phyloP scores from a whole-genome alignment of 2,888 invertebrate species.

The Lymantria dispar region DNA sequence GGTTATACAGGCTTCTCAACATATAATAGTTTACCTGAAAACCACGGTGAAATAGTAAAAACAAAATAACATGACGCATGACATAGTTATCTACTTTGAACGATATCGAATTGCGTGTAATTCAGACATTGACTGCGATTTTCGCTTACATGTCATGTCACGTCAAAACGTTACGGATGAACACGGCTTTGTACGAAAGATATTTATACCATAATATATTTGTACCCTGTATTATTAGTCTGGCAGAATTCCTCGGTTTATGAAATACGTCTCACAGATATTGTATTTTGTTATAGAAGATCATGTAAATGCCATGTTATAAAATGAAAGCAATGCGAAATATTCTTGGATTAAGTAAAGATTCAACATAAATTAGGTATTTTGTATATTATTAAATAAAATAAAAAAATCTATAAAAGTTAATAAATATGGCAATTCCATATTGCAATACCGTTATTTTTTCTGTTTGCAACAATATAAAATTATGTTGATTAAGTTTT shows the following conservation, averaged over 20 bases:
- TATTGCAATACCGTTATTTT: too few species aligned
- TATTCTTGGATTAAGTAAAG: neutral
- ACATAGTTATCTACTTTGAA: slow-evolving; percentile 28
- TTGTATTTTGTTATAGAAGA: neutral
- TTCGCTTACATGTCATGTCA: slow-evolving; percentile 47
- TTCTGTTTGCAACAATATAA: too few species aligned
- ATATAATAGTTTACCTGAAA: neutral
- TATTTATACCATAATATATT: slow-evolving; percentile 21
- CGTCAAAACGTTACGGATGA: slow-evolving; percentile 48
- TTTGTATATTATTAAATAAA: too few species aligned
- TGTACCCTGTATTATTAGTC: slow-evolving; percentile 9
- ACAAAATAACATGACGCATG: slow-evolving; percentile 23
- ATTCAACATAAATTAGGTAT: neutral
- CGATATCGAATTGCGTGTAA: slow-evolving; percentile 52
- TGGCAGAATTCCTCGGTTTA: neutral
- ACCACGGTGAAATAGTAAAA: slow-evolving; percentile 9
- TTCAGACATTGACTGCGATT: slow-evolving; percentile 53
- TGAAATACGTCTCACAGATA: slow-evolving; percentile 1
- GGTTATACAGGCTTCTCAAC: neutral
- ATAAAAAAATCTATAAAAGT: too few species aligned
- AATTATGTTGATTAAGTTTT: too few species aligned
- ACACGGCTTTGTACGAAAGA: slow-evolving; percentile 17
- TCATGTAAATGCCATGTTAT: slow-evolving; percentile 3
- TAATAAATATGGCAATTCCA: too few species aligned
- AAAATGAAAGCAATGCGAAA: neutral